Conservation (phyloP, 2,113 vertebrate genomes). For the Myotis brandtii region DNA sequence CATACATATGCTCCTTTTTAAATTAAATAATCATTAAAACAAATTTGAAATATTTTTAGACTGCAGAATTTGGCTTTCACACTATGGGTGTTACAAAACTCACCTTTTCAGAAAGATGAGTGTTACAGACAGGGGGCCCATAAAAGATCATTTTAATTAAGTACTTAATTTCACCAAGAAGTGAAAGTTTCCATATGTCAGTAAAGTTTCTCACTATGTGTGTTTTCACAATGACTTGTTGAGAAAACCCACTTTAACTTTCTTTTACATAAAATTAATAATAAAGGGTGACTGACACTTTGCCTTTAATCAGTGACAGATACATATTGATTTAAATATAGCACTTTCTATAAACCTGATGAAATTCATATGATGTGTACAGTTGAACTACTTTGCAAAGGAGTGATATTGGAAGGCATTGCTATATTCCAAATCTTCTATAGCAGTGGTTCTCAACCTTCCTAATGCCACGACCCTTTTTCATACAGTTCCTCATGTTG, state of each 20-base stretch:
- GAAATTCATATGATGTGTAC: neutral
- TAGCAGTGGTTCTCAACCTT: too few species aligned
- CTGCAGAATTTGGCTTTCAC: constrained; percentile 2
- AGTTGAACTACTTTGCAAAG: neutral
- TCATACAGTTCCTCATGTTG: too few species aligned
- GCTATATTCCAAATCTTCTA: neutral
- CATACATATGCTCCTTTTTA: neutral
- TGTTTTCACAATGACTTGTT: neutral
- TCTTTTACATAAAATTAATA: constrained; percentile 47
- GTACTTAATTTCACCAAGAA: constrained; percentile 56
- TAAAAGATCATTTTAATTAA: constrained; percentile 39
- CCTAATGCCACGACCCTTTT: too few species aligned
- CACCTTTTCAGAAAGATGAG: constrained; percentile 1
- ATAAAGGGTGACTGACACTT: neutral
- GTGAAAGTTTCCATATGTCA: constrained; percentile 35
- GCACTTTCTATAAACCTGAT: neutral
- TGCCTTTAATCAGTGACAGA: constrained; percentile 8
- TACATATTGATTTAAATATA: neutral
- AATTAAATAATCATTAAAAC: constrained; percentile 18
- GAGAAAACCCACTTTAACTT: neutral
- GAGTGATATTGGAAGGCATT: too few species aligned
- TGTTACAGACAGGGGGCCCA: neutral
- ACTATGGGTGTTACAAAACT: neutral
- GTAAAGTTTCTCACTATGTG: constrained; percentile 23
- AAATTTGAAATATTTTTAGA: constrained; percentile 19